phyloP scores from a whole-genome alignment of 2,888 invertebrate genomes.

The Lucinisca nassula region DNA sequence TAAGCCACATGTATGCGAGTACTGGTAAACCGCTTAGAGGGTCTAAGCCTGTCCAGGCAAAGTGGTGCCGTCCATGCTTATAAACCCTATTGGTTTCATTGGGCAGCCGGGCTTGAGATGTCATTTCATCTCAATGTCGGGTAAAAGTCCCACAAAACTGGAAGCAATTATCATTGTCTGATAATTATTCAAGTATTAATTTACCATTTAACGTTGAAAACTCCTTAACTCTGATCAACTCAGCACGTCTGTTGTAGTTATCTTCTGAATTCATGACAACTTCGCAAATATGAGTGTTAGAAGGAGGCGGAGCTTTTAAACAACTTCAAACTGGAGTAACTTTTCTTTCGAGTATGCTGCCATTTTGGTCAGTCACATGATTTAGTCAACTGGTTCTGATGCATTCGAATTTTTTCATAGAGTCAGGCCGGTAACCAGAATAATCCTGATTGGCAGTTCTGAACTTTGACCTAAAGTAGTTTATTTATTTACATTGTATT shows the following conservation, averaged over 20 bases:
- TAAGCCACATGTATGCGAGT: too few relatives aligned
- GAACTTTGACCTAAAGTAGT: conserved; percentile 73
- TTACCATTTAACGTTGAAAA: conserved; percentile 74
- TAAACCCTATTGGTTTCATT: too few relatives aligned
- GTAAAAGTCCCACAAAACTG: too few relatives aligned
- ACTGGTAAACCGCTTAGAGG: too few relatives aligned
- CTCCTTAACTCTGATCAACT: conserved; percentile 50
- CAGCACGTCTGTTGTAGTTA: conserved; percentile 42
- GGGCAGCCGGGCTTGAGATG: too few relatives aligned
- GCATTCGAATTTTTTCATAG: background rate
- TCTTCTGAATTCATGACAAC: background rate
- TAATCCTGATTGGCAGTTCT: conserved; percentile 19
- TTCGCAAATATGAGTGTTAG: background rate
- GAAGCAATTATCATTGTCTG: too few relatives aligned
- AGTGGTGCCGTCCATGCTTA: too few relatives aligned
- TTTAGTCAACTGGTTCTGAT: conserved; percentile 31
- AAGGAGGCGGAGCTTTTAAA: too few relatives aligned
- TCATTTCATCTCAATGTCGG: too few relatives aligned
- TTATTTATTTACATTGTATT: conserved; percentile 70
- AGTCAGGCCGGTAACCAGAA: background rate
- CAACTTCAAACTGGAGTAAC: background rate
- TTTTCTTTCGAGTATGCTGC: conserved; percentile 52
- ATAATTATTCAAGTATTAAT: too few relatives aligned
- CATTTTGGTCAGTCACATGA: conserved; percentile 77
- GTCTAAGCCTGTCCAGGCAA: too few relatives aligned